Evolutionary conservation across 1,140 invertebrate species (phyloP).

Genomic region (Frieseomelitta varia): DNA sequence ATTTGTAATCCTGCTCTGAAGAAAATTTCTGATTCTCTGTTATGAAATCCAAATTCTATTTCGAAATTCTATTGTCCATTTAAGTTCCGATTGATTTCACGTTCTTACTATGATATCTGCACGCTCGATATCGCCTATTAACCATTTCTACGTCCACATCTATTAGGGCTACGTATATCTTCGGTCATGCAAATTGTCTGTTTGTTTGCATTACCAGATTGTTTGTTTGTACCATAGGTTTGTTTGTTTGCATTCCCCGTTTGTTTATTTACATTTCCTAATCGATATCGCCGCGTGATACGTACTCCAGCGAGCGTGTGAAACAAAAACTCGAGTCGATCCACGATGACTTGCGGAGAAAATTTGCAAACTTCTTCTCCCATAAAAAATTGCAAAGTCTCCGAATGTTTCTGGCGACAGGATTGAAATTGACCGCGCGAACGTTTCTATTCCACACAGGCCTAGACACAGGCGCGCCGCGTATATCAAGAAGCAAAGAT

Average conservation of each 20-base stretch:
- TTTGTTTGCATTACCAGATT: background rate
- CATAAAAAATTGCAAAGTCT: too few relatives aligned
- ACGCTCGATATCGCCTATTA: background rate
- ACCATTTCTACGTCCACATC: background rate
- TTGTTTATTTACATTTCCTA: background rate
- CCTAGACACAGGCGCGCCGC: background rate
- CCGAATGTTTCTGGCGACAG: too few relatives aligned
- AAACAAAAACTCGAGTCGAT: background rate
- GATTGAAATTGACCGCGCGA: background rate
- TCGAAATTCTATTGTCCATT: too few relatives aligned
- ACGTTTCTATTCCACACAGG: background rate
- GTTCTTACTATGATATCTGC: too few relatives aligned
- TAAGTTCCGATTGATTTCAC: too few relatives aligned
- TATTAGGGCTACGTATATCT: background rate
- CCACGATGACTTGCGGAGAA: background rate
- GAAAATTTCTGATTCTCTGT: too few relatives aligned
- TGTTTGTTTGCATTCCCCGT: background rate
- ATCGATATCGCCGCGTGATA: background rate
- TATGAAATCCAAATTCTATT: too few relatives aligned
- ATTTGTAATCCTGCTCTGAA: too few relatives aligned
- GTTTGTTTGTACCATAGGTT: background rate
- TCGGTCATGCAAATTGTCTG: background rate
- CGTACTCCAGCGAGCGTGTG: background rate
- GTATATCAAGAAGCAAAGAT: background rate
- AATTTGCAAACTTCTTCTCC: too few relatives aligned